Percentiles rank a stretch among this genome's conserved stretches.
phyloP scores from a whole-genome alignment of 2,113 vertebrate genomes.

The Pachyramphus minor region DNA sequence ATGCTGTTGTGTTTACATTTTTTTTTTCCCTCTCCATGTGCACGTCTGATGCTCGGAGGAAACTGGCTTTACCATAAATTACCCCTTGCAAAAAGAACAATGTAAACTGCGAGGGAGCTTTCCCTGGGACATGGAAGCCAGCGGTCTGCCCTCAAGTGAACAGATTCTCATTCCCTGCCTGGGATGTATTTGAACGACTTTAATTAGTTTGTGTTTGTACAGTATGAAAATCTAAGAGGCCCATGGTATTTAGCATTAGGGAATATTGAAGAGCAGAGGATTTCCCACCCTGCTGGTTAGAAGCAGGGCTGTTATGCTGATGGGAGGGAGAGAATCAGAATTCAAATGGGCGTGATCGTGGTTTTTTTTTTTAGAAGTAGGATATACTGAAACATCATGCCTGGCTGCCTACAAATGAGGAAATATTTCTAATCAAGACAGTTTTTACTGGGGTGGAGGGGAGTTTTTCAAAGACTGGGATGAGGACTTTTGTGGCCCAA shows the following conservation, averaged over 20 bases:
- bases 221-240: slow-evolving; percentile 35
- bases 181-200: slow-evolving; percentile 25
- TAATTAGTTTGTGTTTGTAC: slow-evolving; percentile 61
- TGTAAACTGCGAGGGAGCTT: not conserved
- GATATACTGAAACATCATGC: not conserved
- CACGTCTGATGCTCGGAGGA: not conserved
- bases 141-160: not conserved
- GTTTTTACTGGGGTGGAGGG: not conserved
- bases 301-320: not conserved
- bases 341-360: not conserved
- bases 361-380: not conserved
- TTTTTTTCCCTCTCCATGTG: not conserved
- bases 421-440: not conserved
- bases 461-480: not conserved
- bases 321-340: not conserved
- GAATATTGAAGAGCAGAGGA: slow-evolving; percentile 11
- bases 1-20: slow-evolving; percentile 53
- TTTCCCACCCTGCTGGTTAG: not conserved
- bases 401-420: not conserved
- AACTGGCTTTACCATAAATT: not conserved
- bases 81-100: slow-evolving; percentile 30
- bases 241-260: not conserved
- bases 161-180: slow-evolving; percentile 23
- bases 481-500: not conserved
- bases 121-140: not conserved